Evolutionary conservation across 2,888 invertebrate species (phyloP).

Genomic region (Plebejus melissa): DNA sequence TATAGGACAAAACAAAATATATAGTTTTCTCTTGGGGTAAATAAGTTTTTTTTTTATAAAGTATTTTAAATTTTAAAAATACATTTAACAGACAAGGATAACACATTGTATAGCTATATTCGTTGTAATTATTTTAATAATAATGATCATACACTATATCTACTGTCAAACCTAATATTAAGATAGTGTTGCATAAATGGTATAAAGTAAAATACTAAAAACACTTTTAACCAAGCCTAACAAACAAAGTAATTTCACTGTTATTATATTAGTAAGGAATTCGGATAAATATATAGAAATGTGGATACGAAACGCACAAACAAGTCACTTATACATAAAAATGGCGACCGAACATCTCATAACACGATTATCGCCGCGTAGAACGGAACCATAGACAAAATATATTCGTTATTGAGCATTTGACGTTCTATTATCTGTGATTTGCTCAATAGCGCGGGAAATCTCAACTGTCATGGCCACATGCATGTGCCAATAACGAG

Average conservation of each 20-base stretch:
- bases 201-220: neutral
- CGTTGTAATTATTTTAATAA: neutral
- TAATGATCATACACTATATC: neutral
- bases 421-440: slow-evolving; percentile 27
- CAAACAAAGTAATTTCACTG: neutral
- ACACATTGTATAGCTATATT: no score
- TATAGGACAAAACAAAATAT: neutral
- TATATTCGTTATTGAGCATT: slow-evolving; percentile 19
- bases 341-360: slow-evolving; percentile 7
- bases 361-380: slow-evolving; percentile 10
- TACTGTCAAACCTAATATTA: no score
- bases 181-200: no score
- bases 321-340: neutral
- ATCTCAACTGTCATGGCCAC: slow-evolving; percentile 22
- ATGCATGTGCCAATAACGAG: slow-evolving; percentile 25
- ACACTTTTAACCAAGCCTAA: neutral
- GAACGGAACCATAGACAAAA: slow-evolving; percentile 21
- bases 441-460: slow-evolving; percentile 26
- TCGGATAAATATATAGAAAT: neutral
- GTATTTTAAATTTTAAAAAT: no score
- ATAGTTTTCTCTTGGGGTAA: neutral
- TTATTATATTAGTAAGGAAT: neutral
- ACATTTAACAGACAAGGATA: no score
- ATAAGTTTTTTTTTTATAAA: no score
- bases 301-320: neutral